Base-by-base conservation (phyloP, 2,797 vertebrate genomes). In the Echeneis naucrates region DNA sequence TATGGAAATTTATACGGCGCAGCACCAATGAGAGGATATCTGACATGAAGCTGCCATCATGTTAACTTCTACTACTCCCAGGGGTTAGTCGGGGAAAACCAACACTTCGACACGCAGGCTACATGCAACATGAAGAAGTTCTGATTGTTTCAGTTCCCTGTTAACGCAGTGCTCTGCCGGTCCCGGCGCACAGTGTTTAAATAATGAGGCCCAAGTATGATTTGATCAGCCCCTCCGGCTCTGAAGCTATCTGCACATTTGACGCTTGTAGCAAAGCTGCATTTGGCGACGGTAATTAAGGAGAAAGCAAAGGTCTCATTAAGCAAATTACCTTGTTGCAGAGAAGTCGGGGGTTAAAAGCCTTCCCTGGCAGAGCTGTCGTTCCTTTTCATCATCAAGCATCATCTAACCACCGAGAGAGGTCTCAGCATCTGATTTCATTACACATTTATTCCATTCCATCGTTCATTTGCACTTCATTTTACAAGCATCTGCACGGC, bases 251-350 rank as follows among this genome's bases (percentile, higher is more conserved):
- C 82, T 81, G 70, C 76, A 62, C 69, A 64, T 86, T 88, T 82
- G 52, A 62, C 65, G 66, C 66, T 70, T 85, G 77, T 80, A 76
- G 63, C 61, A 75, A 77, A 82, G 69, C 84, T 80, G 73, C 73
- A 74, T 81, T 83, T 77, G 84, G 84, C 9, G 58, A 77, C 66
- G 71, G 80, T 80, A 85, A 89, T 89, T 80, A 89, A 73, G 63
- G 75, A 78, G 72, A 78, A 85, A 82, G 63, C 69, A 82, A 85
- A 86, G 78, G 75, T 87, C 79, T 89, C 85, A 90, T 92, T 92
- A 88, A 82, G 68, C 72, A 83, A 88, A 87, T 89, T 72, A 88
- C 84, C 63, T 83, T 81, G 67, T 80, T 88, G 81, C 56, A 45
- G 44, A 76, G 50, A 85, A 83, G 69, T 81, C 56, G 10, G 37